Evolutionary conservation across 2,888 invertebrate species (phyloP), one percentile per base, ranked within the genome.

Genomic region (Diadromus collaris): DNA sequence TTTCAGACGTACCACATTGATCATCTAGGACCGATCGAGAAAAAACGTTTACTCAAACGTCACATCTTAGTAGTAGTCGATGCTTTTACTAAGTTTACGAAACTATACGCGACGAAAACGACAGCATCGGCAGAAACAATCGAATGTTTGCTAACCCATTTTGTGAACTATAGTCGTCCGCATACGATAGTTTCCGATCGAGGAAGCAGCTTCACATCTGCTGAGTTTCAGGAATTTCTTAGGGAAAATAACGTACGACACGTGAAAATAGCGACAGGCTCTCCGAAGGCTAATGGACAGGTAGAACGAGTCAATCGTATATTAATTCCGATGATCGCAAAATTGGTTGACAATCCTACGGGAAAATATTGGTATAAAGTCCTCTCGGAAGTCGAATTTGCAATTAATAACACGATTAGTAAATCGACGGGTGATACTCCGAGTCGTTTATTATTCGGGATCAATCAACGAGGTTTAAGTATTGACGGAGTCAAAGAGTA

Each of bases 41-140:
- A 79, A 7, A 24, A 80, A 16, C 83, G 84, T 60, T 70, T 84
- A 9, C 83, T 87, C 24, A 87, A 88, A 71, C 79, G 81, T 74
- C 79, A 86, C 63, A 80, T 88, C 1, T 77, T 88, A 9, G 81
- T 83, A 34, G 71, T 87, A 1, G 74, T 87, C 19, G 86, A 88
- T 63, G 81, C 72, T 3, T 87, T 86, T 64, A 82, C 85, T 0
- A 88, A 87, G 78, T 87, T 82, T 58, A 69, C 81, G 6, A 83
- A 81, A 29, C 56, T 87, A 13, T 85, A 84, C 54, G 60, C 86
- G 0, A 81, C 79, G 7, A 81, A 79, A 44, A 76, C 79, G 2
- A 85, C 86, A 0, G 38, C 72, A 0, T 58, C 78, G 1, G 65
- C 68, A 6, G 63, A 72, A 16, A 46, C 46, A 19, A 6, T 46